These are phyloP conservation scores for Drosophila melanosoma DNA, from an alignment of 2,888 invertebrate genomes.

Conservation along the genomic window DNA sequence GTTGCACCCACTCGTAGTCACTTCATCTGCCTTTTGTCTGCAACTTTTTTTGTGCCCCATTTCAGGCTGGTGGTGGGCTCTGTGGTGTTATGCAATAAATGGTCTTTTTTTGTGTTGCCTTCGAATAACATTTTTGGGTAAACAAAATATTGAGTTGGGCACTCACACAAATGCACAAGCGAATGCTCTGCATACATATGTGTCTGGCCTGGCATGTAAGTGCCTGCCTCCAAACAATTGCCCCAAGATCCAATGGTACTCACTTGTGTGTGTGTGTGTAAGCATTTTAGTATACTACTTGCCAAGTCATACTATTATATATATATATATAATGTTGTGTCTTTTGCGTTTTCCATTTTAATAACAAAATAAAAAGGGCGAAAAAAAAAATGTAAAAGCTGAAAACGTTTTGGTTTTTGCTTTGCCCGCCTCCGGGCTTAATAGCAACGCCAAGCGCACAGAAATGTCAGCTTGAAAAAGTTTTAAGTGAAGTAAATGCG, in stretches of 20 bases:
- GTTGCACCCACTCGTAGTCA: constrained; percentile 14
- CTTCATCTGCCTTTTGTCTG: constrained; percentile 69
- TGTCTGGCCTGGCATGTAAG: constrained; percentile 61
- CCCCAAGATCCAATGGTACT: constrained; percentile 19
- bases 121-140: constrained; percentile 56
- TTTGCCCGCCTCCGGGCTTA: constrained; percentile 52
- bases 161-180: constrained; percentile 3
- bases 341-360: constrained; percentile 46
- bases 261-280: constrained; percentile 1
- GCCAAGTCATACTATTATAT: constrained; percentile 69
- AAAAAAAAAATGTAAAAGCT: constrained; percentile 19
- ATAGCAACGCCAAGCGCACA: constrained; percentile 49
- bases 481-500: constrained; percentile 81
- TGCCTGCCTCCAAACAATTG: constrained; percentile 29
- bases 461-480: constrained; percentile 71
- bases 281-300: constrained; percentile 72
- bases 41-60: constrained; percentile 48
- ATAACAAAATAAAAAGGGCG: constrained; percentile 44
- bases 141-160: constrained; percentile 71
- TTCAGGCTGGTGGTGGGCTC: constrained; percentile 7
- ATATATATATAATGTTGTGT: constrained; percentile 7
- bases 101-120: constrained; percentile 13
- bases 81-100: constrained; percentile 41
- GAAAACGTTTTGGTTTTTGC: constrained; percentile 60
- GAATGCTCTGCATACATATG: constrained; percentile 50